These are phyloP conservation scores for Hypanus sabinus DNA, from an alignment of 2,113 vertebrate genomes.

Conservation along the genomic window DNA sequence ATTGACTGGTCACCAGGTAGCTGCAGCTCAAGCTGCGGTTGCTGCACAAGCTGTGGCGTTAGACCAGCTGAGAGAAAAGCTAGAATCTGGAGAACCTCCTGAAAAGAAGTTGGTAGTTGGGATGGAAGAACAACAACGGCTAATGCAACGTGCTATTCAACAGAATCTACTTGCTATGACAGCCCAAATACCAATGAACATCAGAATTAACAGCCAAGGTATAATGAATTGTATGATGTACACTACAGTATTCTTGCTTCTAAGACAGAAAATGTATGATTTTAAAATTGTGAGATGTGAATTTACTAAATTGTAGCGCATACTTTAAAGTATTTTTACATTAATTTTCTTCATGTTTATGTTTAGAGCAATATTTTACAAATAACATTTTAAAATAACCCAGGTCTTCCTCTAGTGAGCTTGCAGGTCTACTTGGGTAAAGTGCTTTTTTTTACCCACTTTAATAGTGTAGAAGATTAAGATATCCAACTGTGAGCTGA, in stretches of 20 bases:
- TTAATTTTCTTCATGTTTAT: background rate
- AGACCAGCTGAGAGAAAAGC: conserved; percentile 90
- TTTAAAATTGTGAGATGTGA: background rate
- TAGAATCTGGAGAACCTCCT: conserved; percentile 83
- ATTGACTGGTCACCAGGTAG: conserved; percentile 73
- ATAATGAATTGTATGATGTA: conserved; percentile 34
- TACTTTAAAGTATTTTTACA: background rate
- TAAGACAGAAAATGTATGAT: background rate
- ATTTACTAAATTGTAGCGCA: background rate
- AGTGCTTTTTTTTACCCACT: too few species aligned
- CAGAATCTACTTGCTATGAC: conserved; percentile 93
- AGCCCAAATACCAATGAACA: conserved; percentile 91
- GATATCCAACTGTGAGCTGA: too few species aligned
- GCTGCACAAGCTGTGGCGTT: conserved; percentile 78
- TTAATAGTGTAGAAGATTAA: too few species aligned
- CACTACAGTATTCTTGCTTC: background rate
- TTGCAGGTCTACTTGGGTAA: too few species aligned
- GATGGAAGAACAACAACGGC: conserved; percentile 78
- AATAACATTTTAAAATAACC: background rate
- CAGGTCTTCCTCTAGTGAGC: too few species aligned
- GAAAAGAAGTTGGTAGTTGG: conserved; percentile 89
- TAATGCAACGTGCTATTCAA: conserved; percentile 86
- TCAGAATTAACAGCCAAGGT: conserved; percentile 94
- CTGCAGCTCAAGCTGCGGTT: conserved; percentile 64
- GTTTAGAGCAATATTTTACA: background rate